Base-by-base conservation (phyloP, 2,797 vertebrate genomes). In the Epinephelus coioides region DNA sequence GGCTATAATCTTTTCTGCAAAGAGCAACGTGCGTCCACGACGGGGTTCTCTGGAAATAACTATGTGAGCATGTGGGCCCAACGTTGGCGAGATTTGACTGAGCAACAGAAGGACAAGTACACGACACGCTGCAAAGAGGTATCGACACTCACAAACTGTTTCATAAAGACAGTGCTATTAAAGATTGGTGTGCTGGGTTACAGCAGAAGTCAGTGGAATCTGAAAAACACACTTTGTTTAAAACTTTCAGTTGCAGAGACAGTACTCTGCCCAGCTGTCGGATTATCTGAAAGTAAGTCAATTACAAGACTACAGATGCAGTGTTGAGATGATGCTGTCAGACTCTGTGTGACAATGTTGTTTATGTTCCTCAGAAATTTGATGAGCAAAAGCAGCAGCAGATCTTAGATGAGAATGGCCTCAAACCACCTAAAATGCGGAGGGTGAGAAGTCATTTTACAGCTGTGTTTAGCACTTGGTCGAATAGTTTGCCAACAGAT, bases 1-100 rank as follows among this genome's bases (percentile, higher is more conserved):
- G 80, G 85, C 14, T 89, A 84, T n/a, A 1, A 0, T n/a, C 38
- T 94, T 0, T 94, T 92, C 63, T 83, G 82, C 77, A 78, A 74
- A 59, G 90, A 92, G 19, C 70, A 82, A 7, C 0, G 3, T 38
- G 0, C 0, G 0, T 49, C 23, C 8, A 47, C 25, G n/a, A 4
- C 1, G 1, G 15, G 9, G 3, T 1, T 47, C 7, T 1, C 30
- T 14, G 12, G 1, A 14, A 12, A 0, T 0, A 0, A 0, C 1
- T 15, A 3, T 2, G 0, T 75, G 1, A 3, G 0, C 0, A 0
- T 43, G 1, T 83, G 56, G 76, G 62, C 38, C 12, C 25, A 73
- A 8, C 38, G 34, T 1, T 94, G 92, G 93, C 62, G 10, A 61
- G 4, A 38, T 0, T 21, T 93, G 81, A 63, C 57, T 38, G 10